Evolutionary conservation across 2,113 vertebrate species (phyloP), one percentile per base, ranked within the genome.

Genomic region (Heloderma charlesbogerti): DNA sequence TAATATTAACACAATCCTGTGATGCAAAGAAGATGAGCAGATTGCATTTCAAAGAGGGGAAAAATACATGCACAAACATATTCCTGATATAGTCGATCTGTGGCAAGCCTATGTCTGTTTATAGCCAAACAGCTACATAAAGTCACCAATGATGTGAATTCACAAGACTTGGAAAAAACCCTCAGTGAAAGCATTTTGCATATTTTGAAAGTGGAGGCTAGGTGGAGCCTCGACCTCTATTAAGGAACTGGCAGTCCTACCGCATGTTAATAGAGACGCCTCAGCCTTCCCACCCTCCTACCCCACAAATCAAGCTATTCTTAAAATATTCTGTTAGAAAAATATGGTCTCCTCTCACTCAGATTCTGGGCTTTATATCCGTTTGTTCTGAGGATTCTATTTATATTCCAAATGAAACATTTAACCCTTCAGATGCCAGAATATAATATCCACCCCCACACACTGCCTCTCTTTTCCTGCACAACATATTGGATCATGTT

Each of bases 131-230:
- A 80, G n/a, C 77, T 81, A 93, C 84, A 94, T 94, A 34, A 66
- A 91, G 94, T 92, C 92, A 92, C 63, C 81, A 86, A 83, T 34
- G 45, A 91, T 89, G 86, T 92, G 94, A 79, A 66, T 31, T 66
- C 81, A 27, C 51, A 27, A 12, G 72, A 77, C 34, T 34, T 54
- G 45, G 67, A 86, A 88, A n/a, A 92, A 88, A 84, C 69, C 85
- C 89, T 92, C 81, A 90, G 91, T 95, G 91, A 92, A 57, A 72
- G 91, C 84, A 82, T 95, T 96, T 95, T 95, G 96, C 89, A 89
- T 95, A 82, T 94, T 96, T 97, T 93, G 94, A 94, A 94, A 95
- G 45, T 92, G 92, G 93, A 96, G 95, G 90, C 94, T 96, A 95
- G 96, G 92, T 95, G 95, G 94, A 96, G 89, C 95, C 92, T 97